Conservation (phyloP, 2,888 invertebrate genomes). For the Anorthoa munda region DNA sequence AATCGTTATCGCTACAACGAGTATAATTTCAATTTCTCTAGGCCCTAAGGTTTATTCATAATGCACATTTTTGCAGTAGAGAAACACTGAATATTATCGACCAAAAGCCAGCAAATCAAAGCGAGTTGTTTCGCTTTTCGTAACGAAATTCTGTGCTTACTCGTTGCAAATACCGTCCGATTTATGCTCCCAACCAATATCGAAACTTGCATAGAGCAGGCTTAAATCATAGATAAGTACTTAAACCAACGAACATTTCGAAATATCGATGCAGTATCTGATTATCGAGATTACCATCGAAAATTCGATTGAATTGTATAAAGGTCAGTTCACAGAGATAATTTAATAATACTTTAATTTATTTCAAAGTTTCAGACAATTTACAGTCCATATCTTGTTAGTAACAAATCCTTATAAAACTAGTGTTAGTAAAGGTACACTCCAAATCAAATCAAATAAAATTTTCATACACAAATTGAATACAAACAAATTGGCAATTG, state of each 20-base stretch:
- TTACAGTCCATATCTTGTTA: too few relatives aligned
- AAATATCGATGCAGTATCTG: conserved; percentile 45
- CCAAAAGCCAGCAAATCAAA: background rate
- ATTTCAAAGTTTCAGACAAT: too few relatives aligned
- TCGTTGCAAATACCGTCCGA: background rate
- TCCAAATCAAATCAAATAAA: too few relatives aligned
- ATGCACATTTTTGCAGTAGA: background rate
- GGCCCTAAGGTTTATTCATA: too few relatives aligned
- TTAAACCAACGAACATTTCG: conserved; percentile 31
- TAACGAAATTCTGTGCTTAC: background rate
- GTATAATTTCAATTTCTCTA: too few relatives aligned
- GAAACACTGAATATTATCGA: background rate
- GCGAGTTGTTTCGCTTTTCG: too few relatives aligned
- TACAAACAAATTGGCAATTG: too few relatives aligned
- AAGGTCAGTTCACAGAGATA: background rate
- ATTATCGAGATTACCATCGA: conserved; percentile 54
- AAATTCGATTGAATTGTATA: conserved; percentile 49
- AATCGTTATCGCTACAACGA: too few relatives aligned
- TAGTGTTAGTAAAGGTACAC: too few relatives aligned
- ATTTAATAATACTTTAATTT: too few relatives aligned
- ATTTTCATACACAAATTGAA: too few relatives aligned
- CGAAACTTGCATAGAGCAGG: background rate
- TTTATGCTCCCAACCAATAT: conserved; percentile 14
- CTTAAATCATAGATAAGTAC: conserved; percentile 15
- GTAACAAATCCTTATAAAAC: too few relatives aligned